Conservation (phyloP, 1,140 invertebrate species). For the Rhagoletis zephyria region DNA sequence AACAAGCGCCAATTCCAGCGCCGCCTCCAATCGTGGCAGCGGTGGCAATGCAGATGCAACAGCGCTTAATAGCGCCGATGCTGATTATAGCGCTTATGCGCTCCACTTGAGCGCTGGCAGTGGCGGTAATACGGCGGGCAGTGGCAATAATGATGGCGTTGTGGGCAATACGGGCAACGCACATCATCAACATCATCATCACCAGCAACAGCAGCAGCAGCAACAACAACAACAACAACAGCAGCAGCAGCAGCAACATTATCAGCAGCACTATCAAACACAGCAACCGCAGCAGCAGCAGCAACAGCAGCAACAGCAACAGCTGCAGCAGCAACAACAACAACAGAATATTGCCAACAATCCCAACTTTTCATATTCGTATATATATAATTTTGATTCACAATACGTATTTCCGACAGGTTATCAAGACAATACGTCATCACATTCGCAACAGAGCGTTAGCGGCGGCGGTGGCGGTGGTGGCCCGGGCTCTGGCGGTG, state of each 20-base stretch:
- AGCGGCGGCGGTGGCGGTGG: constrained; percentile 64
- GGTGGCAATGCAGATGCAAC: constrained; percentile 62
- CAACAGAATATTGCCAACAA: constrained; percentile 65
- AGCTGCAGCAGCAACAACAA: not conserved
- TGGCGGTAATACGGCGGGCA: not conserved
- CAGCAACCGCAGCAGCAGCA: constrained; percentile 66
- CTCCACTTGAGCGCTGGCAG: constrained; percentile 62
- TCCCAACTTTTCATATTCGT: constrained; percentile 72
- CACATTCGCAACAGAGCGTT: constrained; percentile 71
- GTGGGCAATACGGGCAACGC: constrained; percentile 41
- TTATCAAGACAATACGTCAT: constrained; percentile 72
- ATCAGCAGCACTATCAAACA: constrained; percentile 60
- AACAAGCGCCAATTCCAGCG: constrained; percentile 61
- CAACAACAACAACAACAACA: constrained; percentile 63
- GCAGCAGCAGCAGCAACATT: constrained; percentile 59
- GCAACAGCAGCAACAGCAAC: constrained; percentile 60
- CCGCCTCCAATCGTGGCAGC: constrained; percentile 64
- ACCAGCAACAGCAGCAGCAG: constrained; percentile 65
- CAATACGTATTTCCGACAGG: constrained; percentile 73
- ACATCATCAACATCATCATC: constrained; percentile 55
- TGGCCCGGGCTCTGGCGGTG: constrained; percentile 28
- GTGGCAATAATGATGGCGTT: constrained; percentile 24
- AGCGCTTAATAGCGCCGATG: constrained; percentile 63
- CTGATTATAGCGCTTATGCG: constrained; percentile 68
- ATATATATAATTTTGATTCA: constrained; percentile 74